Base-by-base conservation (phyloP, 2,888 invertebrate genomes). In the Petrolisthes manimaculis region DNA sequence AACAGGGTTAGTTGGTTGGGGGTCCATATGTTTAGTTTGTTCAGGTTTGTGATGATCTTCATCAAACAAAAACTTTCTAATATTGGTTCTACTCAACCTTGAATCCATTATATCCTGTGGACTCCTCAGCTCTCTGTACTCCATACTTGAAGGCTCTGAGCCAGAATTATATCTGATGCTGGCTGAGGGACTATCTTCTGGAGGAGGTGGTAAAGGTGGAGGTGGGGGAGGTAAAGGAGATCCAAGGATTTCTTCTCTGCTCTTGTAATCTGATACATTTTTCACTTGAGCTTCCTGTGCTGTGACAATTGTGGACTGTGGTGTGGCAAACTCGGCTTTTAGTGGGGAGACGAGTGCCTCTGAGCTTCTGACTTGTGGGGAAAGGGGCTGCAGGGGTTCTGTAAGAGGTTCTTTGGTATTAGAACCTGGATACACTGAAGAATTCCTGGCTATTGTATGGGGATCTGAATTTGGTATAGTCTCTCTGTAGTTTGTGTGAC, bases 31-130 rank as follows among this genome's bases (percentile, higher is more conserved):
- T 51, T 74, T 84, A 12, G 56, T 21, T 54, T 85, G 71, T 21
- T 83, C 78, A 61, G 88, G 54, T 51, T 67, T 82, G 37, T 37
- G 37, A 55, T 71, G 54, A 79, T 91, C 89, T 37, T 91, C 91
- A 81, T 91, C 90, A 71, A 91, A 89, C 71, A 90, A 86, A 71
- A 91, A 91, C 69, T 90, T 91, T 69, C 91, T 86, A 12, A 91
- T 83, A 78, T 91, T 91, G 24, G 89, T 89, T n/a, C 91, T 86
- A 55, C 86, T 89, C 24, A 90, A 82, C 54, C 91, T 84, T 21
- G 91, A 91, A 77, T 90, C 88, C 83, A 91, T 90, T 18, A 91
- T 91, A 54, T 91, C 90, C 83, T 90, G 90, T 5, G 91, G 91
- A 55, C 89, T 90, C 55, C 89, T 86, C 3, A 89, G 67, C 21